These are phyloP conservation scores for Xylota sylvarum DNA, from an alignment of 2,888 invertebrate genomes.

Conservation along the genomic window DNA sequence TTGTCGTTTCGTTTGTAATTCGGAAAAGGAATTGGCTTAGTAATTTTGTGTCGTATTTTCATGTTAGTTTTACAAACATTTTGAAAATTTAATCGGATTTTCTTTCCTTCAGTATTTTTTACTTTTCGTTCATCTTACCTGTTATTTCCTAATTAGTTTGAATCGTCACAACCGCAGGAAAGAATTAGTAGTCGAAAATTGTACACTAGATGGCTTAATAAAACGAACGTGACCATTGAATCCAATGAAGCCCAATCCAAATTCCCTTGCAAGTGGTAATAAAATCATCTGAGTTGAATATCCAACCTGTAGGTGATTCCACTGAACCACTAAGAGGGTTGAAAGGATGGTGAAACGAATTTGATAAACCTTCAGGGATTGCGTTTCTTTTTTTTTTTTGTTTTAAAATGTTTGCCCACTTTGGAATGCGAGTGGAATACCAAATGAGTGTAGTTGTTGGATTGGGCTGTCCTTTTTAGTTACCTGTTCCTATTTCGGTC, in stretches of 20 bases:
- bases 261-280: slow-evolving; percentile 60
- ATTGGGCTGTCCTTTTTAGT: slow-evolving; percentile 29
- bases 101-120: neutral
- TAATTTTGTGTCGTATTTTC: neutral
- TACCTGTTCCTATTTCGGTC: slow-evolving; percentile 64
- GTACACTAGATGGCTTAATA: slow-evolving; percentile 83
- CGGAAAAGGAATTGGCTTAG: too few species aligned
- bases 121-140: slow-evolving; percentile 23
- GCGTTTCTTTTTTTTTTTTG: slow-evolving; percentile 44
- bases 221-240: slow-evolving; percentile 82
- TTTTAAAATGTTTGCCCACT: slow-evolving; percentile 77
- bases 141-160: slow-evolving; percentile 45
- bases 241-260: slow-evolving; percentile 67
- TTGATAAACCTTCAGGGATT: slow-evolving; percentile 75
- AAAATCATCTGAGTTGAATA: slow-evolving; percentile 66
- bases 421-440: slow-evolving; percentile 60
- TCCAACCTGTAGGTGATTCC: slow-evolving; percentile 54
- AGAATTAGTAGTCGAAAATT: slow-evolving; percentile 84
- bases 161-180: slow-evolving; percentile 23
- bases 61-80: too few species aligned
- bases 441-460: slow-evolving; percentile 17
- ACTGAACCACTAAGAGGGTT: slow-evolving; percentile 42
- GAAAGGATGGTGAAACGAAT: slow-evolving; percentile 62
- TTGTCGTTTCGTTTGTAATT: too few species aligned
- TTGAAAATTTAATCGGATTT: too few species aligned